phyloP scores from a whole-genome alignment of 2,888 invertebrate genomes.

The Nesidiocoris tenuis region DNA sequence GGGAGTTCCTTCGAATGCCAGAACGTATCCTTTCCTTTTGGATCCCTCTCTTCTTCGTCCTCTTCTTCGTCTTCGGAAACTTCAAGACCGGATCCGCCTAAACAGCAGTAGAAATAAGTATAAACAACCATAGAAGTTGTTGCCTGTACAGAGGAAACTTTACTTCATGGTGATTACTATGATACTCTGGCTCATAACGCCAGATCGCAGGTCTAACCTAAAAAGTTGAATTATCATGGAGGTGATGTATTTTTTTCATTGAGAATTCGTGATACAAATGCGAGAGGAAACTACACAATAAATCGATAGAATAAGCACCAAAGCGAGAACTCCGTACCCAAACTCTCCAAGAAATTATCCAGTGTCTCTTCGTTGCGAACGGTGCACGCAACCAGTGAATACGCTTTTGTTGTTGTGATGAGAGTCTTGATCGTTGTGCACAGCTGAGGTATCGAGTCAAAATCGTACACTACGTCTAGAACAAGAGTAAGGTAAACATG shows the following conservation, averaged over 20 bases:
- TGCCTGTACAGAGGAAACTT: too few species aligned
- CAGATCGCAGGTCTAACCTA: too few species aligned
- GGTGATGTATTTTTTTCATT: too few species aligned
- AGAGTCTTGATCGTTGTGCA: conserved; percentile 42
- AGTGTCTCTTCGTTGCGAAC: conserved; percentile 68
- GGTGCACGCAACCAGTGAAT: conserved; percentile 57
- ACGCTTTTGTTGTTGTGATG: conserved; percentile 21
- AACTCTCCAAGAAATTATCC: conserved; percentile 58
- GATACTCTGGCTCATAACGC: too few species aligned
- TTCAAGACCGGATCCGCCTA: conserved; percentile 20
- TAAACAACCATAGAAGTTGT: too few species aligned
- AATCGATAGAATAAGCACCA: too few species aligned
- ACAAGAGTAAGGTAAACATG: conserved; percentile 11
- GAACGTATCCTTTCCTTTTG: conserved; percentile 4
- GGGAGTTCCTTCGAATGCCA: conserved; percentile 19
- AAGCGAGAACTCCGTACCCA: too few species aligned
- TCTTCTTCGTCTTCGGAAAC: conserved; percentile 32
- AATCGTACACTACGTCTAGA: conserved; percentile 55
- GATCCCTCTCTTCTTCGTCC: conserved; percentile 18
- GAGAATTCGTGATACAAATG: too few species aligned
- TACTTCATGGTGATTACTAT: too few species aligned
- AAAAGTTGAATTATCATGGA: too few species aligned
- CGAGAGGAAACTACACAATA: too few species aligned
- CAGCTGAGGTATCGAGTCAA: conserved; percentile 46
- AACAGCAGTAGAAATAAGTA: too few species aligned